Evolutionary conservation across 2,888 invertebrate genomes (phyloP).

Genomic region (Anodontia alba): DNA sequence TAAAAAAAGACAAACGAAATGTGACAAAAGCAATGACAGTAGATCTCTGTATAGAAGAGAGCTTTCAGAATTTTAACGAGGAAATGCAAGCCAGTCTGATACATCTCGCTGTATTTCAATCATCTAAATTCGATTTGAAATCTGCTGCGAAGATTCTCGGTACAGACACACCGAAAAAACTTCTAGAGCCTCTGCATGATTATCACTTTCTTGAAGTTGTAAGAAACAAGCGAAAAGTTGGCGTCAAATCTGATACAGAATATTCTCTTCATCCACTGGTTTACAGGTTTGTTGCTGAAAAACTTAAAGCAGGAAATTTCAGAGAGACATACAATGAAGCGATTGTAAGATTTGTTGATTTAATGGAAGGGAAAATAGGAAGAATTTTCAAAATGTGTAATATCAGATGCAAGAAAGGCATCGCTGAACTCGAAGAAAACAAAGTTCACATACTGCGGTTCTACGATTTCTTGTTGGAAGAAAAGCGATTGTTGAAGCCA

Average conservation of each 20-base stretch:
- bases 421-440: constrained; percentile 37
- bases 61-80: constrained; percentile 15
- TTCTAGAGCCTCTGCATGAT: constrained; percentile 24
- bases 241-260: background rate
- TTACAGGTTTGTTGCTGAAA: constrained; percentile 41
- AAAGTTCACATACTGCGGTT: constrained; percentile 43
- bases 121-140: constrained; percentile 27
- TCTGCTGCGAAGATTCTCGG: constrained; percentile 22
- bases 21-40: constrained; percentile 43
- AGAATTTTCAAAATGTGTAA: constrained; percentile 31
- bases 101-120: constrained; percentile 46
- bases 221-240: background rate
- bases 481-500: constrained; percentile 16
- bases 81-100: constrained; percentile 24
- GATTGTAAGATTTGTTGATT: constrained; percentile 36
- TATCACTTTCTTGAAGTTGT: constrained; percentile 32
- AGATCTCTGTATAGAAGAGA: constrained; percentile 29
- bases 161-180: background rate
- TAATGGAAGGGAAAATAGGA: constrained; percentile 39
- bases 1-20: constrained; percentile 51
- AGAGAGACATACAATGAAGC: constrained; percentile 17
- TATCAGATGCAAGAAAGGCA: constrained; percentile 41
- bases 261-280: constrained; percentile 58
- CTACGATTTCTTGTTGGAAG: constrained; percentile 39
- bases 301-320: constrained; percentile 21